Percentiles rank a stretch among this genome's conserved stretches.
phyloP scores from a whole-genome alignment of 2,888 invertebrate genomes.

The Eupithecia pulchellata region DNA sequence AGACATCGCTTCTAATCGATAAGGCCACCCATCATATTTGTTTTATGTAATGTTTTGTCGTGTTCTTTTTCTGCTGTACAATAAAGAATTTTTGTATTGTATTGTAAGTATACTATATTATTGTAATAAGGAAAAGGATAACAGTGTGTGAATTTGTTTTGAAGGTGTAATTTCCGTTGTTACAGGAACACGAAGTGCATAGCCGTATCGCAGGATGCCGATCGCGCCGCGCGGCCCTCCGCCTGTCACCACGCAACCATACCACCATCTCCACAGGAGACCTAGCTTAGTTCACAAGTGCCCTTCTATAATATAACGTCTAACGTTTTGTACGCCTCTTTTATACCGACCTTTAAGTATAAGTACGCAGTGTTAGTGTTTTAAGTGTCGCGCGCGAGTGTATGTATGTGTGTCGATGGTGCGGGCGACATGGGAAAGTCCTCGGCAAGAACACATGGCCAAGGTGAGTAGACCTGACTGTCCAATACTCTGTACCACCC shows the following conservation, averaged over 20 bases:
- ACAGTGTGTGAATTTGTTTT: conserved; percentile 7
- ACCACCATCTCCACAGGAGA: conserved; percentile 79
- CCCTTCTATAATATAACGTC: conserved; percentile 82
- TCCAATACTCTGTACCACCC: conserved; percentile 48
- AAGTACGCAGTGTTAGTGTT: conserved; percentile 76
- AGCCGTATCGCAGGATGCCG: conserved; percentile 80
- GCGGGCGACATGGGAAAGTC: conserved; percentile 86
- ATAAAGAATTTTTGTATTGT: too few relatives aligned
- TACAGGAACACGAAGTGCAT: conserved; percentile 73
- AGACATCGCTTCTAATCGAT: too few relatives aligned
- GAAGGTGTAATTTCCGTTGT: conserved; percentile 52
- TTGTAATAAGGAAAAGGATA: background rate
- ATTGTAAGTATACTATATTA: too few relatives aligned
- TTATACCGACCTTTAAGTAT: conserved; percentile 81
- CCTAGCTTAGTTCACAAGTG: conserved; percentile 79
- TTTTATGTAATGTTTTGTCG: too few relatives aligned
- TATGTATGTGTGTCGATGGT: conserved; percentile 82
- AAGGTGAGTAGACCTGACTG: conserved; percentile 74
- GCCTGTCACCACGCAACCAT: conserved; percentile 76
- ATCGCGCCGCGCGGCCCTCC: conserved; percentile 85
- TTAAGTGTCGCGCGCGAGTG: conserved; percentile 75
- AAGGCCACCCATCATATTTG: too few relatives aligned
- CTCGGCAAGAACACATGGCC: conserved; percentile 86
- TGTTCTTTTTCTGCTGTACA: too few relatives aligned
- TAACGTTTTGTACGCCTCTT: conserved; percentile 83